These are phyloP conservation scores for Drosophila tropicalis DNA, from an alignment of 1,140 invertebrate genomes.

Conservation along the genomic window DNA sequence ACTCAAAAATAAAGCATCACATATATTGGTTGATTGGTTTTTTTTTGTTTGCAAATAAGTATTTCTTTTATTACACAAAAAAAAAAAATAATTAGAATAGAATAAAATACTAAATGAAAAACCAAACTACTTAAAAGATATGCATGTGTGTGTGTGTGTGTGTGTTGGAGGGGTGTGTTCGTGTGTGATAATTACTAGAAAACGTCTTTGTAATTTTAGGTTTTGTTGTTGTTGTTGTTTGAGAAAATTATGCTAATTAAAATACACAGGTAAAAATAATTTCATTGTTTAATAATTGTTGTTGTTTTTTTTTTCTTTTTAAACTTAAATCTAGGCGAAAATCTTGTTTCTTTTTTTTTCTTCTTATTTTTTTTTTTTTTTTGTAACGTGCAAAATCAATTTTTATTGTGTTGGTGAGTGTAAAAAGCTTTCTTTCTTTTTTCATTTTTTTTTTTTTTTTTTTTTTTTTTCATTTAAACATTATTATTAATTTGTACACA, in stretches of 20 bases:
- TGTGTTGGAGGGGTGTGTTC: slow-evolving; percentile 18
- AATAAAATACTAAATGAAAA: slow-evolving; percentile 74
- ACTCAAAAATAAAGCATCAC: slow-evolving; percentile 11
- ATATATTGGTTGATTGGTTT: not conserved
- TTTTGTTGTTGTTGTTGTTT: slow-evolving; percentile 66
- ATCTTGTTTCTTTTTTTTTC: slow-evolving; percentile 34
- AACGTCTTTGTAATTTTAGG: slow-evolving; percentile 76
- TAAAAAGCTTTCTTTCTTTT: slow-evolving; percentile 68
- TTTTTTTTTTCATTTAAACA: slow-evolving; percentile 43
- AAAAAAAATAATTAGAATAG: slow-evolving; percentile 35
- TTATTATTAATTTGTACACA: slow-evolving; percentile 76
- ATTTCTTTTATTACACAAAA: slow-evolving; percentile 72
- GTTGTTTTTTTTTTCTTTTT: slow-evolving; percentile 48
- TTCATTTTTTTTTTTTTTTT: slow-evolving; percentile 51
- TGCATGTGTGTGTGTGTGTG: slow-evolving; percentile 48
- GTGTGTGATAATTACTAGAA: slow-evolving; percentile 71
- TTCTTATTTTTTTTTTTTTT: not conserved
- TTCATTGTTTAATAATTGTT: slow-evolving; percentile 76
- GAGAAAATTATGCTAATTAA: slow-evolving; percentile 77
- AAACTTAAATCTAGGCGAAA: slow-evolving; percentile 71
- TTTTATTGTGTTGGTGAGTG: slow-evolving; percentile 57
- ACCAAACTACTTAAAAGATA: slow-evolving; percentile 75
- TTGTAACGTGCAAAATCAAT: slow-evolving; percentile 63
- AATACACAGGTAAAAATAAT: slow-evolving; percentile 81
- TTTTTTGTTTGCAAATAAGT: slow-evolving; percentile 55